Conservation (phyloP, 1,140 invertebrate genomes). For the Cyrtorhinus lividipennis region DNA sequence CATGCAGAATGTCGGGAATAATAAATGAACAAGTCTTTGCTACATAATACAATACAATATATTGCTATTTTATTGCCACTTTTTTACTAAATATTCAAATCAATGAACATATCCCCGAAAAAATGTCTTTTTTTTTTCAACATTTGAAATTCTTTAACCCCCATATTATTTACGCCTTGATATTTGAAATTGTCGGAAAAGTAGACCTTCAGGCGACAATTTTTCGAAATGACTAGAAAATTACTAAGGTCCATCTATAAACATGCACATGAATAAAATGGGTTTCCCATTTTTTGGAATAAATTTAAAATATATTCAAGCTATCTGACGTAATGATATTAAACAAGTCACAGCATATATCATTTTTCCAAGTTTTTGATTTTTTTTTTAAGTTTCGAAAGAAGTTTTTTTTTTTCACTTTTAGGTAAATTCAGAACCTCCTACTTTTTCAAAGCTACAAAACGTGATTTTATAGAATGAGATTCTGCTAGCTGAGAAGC, state of each 20-base stretch:
- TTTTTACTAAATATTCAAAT: slow-evolving; percentile 18
- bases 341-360: slow-evolving; percentile 2
- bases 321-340: slow-evolving; percentile 7
- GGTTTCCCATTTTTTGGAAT: neutral
- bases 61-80: slow-evolving; percentile 23
- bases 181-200: neutral
- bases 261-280: slow-evolving; percentile 8
- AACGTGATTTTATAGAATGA: neutral
- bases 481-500: neutral
- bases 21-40: slow-evolving; percentile 11
- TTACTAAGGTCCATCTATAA: slow-evolving; percentile 4
- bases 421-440: neutral
- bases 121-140: slow-evolving; percentile 2
- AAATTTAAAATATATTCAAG: slow-evolving; percentile 8
- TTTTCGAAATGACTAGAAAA: slow-evolving; percentile 3
- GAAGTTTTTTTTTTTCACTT: neutral
- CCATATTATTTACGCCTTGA: neutral
- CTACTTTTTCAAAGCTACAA: slow-evolving; percentile 4
- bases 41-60: slow-evolving; percentile 21
- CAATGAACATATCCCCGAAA: slow-evolving; percentile 4
- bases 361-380: neutral
- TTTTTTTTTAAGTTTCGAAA: neutral
- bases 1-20: no score
- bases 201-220: slow-evolving; percentile 15
- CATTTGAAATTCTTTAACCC: no score